Base-by-base conservation (phyloP, 2,113 vertebrate species). In the Limnothrissa miodon region DNA sequence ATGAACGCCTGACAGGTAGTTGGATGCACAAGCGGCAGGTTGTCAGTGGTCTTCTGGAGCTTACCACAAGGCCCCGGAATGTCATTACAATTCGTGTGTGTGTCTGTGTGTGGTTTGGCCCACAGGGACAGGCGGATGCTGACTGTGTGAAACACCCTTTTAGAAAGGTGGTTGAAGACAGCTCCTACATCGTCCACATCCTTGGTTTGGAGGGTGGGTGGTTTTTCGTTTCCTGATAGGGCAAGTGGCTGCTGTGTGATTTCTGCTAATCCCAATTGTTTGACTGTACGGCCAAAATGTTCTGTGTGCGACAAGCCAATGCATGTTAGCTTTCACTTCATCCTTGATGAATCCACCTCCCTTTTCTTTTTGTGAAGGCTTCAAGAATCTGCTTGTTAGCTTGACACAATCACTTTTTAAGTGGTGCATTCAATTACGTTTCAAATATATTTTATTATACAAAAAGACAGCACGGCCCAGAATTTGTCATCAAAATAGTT, bases 41-140 rank as follows among this genome's bases (percentile, higher is more conserved):
- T 82, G 82, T 51, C 80, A 86, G 83, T 62, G n/a, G 29, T 45
- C 66, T 80, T 78, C 84, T 82, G 53, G 83, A 85, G 21, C 29
- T 70, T 23, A 80, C 29, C 45, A 44, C 45, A 66, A 80, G 82
- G 86, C 81, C 44, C 53, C 45, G 83, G 6, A 51, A 81, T 83
- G 85, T 86, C 85, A 83, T 82, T 82, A 82, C 80, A 82, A 82
- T 78, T 48, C 82, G 25, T n/a, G n/a, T n/a, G n/a, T n/a, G 39
- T 44, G n/a, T 15, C 66, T 74, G 66, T 19, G 66, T 74, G 29
- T 74, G 66, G 66, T 36, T 74, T 39, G 15, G 66, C 33, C 33
- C 33, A 1, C 33, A 33, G 66, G 36, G 33, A 2, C 25, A 66
- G 29, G 9, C 29, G 2, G 33, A 13, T 15, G 29, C 33, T 25